These are phyloP conservation scores for Coryphaenoides rupestris DNA, from an alignment of 2,113 vertebrate genomes.

Conservation along the genomic window DNA sequence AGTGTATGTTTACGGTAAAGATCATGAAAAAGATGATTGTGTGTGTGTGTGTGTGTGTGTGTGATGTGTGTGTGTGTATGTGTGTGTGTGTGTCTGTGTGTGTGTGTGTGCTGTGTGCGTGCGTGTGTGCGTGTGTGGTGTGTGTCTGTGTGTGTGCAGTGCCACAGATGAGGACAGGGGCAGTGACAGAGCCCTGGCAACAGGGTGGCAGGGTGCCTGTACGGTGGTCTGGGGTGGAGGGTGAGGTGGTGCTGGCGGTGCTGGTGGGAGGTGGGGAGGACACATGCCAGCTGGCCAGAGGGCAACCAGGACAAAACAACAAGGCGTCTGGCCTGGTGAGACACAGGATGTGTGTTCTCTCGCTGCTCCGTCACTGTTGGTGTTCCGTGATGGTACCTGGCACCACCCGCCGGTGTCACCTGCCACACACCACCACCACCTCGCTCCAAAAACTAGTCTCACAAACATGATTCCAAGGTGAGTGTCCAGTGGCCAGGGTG, in stretches of 20 bases:
- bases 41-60: slow-evolving; percentile 1
- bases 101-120: neutral
- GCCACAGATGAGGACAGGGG: slow-evolving; percentile 31
- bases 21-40: too few species aligned
- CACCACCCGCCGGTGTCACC: slow-evolving; percentile 27
- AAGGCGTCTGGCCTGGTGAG: slow-evolving; percentile 19
- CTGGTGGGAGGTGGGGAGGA: slow-evolving; percentile 30
- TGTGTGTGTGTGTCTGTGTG: neutral
- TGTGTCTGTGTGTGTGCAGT: neutral
- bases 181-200: slow-evolving; percentile 35
- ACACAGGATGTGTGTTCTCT: slow-evolving; percentile 30
- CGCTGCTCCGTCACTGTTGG: slow-evolving; percentile 46
- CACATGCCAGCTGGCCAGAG: slow-evolving; percentile 47
- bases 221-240: too few species aligned
- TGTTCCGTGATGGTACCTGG: slow-evolving; percentile 42
- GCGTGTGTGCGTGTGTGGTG: slow-evolving; percentile 6
- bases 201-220: slow-evolving; percentile 20
- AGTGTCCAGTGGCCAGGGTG: too few species aligned
- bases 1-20: neutral
- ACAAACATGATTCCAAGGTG: too few species aligned
- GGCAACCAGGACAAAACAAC: slow-evolving; percentile 32
- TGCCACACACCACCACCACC: too few species aligned
- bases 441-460: too few species aligned
- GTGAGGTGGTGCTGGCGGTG: slow-evolving; percentile 19
- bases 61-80: slow-evolving; percentile 5